Evolutionary conservation across 2,888 invertebrate species (phyloP), one percentile per base, ranked within the genome.

Genomic region (Sarcophaga variegata): DNA sequence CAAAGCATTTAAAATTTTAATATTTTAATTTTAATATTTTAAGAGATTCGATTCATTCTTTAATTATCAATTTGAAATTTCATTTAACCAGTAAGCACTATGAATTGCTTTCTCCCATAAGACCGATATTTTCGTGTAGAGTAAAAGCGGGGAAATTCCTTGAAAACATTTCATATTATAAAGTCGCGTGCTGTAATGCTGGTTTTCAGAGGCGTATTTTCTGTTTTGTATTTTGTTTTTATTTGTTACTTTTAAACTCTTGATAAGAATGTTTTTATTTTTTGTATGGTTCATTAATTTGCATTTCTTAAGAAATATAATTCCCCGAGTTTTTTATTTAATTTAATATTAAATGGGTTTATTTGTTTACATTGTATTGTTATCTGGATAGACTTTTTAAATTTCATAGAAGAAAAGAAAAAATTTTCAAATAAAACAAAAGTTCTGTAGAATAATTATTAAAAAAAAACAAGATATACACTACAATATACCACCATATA

Each of bases 111-210:
- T 14, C 17, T 14, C 17, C 54, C 3, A 17, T 14, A 54, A 54
- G 12, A 54, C 54, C 5, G 17, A 14, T 14, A 45, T 20, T 72
- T 72, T 22, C 6, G 25, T 4, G 0, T 45, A 37, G 66, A n/a
- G 67, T 17, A 60, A 14, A 62, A 20, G 14, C 8, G 20, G 54
- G 77, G 72, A 82, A 87, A 67, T 82, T 79, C 80, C 69, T 70
- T 70, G 60, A 60, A 78, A 76, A 49, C 45, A 66, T 62, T 71
- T 79, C 37, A 63, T 47, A 10, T 10, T 37, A 67, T 70, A 77
- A 83, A 70, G 87, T 84, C 84, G 81, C 84, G 81, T 84, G 81
- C 81, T 81, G 59, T 14, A 66, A 54, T 62, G 45, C 22, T 62
- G 63, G 4, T 4, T 47, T 72, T 27, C 22, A 78, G 74, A 76